phyloP scores from a whole-genome alignment of 2,888 invertebrate genomes.

The Notodonta dromedarius region DNA sequence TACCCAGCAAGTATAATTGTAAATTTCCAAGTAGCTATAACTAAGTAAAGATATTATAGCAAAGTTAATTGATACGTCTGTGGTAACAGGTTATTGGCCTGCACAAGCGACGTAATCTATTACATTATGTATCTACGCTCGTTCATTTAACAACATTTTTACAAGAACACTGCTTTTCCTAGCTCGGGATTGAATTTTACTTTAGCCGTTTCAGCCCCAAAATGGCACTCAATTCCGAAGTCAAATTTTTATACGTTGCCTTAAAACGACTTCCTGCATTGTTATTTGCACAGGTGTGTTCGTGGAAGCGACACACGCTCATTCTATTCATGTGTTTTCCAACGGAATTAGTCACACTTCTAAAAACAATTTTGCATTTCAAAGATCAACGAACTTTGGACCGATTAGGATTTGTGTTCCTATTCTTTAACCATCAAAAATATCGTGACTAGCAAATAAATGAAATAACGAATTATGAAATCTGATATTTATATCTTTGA shows the following conservation, averaged over 20 bases:
- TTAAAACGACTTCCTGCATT: slow-evolving; percentile 25
- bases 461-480: slow-evolving; percentile 19
- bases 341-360: slow-evolving; percentile 60
- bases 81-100: slow-evolving; percentile 1
- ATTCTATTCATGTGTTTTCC: slow-evolving; percentile 44
- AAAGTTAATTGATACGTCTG: not conserved
- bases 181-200: not conserved
- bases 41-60: not conserved
- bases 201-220: not conserved
- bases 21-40: not conserved
- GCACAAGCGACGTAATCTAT: not conserved
- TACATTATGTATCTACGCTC: not conserved
- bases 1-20: not conserved
- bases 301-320: slow-evolving; percentile 35
- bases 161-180: not conserved
- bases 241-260: slow-evolving; percentile 3
- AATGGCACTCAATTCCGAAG: not conserved
- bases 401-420: slow-evolving; percentile 31
- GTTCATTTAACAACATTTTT: not conserved
- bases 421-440: slow-evolving; percentile 35
- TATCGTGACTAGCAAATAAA: slow-evolving; percentile 38
- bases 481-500: slow-evolving; percentile 8
- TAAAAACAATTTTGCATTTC: slow-evolving; percentile 48
- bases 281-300: slow-evolving; percentile 53
- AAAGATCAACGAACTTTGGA: slow-evolving; percentile 50